These are phyloP conservation scores for Coronaproctus castanopsis DNA, from an alignment of 2,888 invertebrate genomes.

Conservation along the genomic window DNA sequence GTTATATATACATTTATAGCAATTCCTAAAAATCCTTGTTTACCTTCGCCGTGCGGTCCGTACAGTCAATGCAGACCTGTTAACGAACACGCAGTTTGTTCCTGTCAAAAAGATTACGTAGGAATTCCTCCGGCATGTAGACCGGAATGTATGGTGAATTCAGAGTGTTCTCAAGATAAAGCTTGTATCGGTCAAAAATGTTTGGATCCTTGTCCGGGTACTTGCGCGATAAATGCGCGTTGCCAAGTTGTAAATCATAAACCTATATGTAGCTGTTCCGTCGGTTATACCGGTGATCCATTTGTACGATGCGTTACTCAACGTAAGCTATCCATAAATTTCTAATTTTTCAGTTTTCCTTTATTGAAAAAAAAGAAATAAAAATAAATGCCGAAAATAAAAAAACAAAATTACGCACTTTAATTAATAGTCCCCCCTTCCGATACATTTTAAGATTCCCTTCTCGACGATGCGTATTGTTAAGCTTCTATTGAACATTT, in stretches of 20 bases:
- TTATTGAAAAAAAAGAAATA: no score
- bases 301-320: conserved; percentile 32
- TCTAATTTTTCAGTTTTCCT: no score
- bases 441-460: no score
- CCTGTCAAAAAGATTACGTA: conserved; percentile 47
- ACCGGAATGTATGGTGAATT: conserved; percentile 57
- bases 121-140: conserved; percentile 56
- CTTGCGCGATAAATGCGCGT: conserved; percentile 53
- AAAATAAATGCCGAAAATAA: no score
- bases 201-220: conserved; percentile 51
- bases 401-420: no score
- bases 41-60: conserved; percentile 57
- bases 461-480: no score
- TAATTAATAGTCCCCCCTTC: no score
- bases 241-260: conserved; percentile 63
- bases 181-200: conserved; percentile 62
- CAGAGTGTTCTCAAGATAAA: conserved; percentile 51
- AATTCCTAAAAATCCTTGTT: conserved; percentile 40
- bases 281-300: conserved; percentile 35
- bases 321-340: conserved; percentile 14
- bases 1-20: background rate
- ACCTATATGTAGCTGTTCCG: conserved; percentile 40
- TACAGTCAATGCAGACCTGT: conserved; percentile 52
- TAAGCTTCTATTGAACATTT: no score
- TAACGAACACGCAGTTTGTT: conserved; percentile 53